Evolutionary conservation across 2,797 vertebrate genomes (phyloP).

Genomic region (Sitta carolinensis): DNA sequence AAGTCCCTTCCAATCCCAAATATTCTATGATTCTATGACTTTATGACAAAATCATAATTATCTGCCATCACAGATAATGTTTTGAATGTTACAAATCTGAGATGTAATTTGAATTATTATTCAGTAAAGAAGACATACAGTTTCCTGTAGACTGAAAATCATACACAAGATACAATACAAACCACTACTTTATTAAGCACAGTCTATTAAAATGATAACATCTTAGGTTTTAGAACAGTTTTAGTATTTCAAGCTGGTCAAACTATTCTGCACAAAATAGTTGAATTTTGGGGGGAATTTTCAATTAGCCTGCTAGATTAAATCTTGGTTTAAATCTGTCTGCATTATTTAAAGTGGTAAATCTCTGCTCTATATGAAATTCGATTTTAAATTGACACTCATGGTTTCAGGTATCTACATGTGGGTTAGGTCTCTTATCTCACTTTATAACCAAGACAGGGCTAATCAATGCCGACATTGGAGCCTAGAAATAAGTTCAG

Average conservation of each 20-base stretch:
- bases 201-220: conserved; percentile 19
- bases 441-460: background rate
- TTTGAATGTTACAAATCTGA: background rate
- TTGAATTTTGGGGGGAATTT: background rate
- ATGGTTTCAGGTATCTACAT: background rate
- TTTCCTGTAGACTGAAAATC: background rate
- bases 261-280: background rate
- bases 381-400: background rate
- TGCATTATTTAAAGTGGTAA: conserved; percentile 1
- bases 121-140: background rate
- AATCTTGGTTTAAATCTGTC: background rate
- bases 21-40: background rate
- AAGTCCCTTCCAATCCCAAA: background rate
- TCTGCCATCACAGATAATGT: background rate
- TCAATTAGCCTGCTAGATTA: background rate
- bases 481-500: background rate
- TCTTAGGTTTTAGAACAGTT: background rate
- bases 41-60: background rate
- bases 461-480: background rate
- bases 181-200: background rate
- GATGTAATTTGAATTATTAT: background rate
- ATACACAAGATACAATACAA: background rate
- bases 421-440: background rate
- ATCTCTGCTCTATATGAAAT: background rate
- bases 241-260: background rate